Conservation (phyloP, 2,797 vertebrate genomes). For the Glyptemys insculpta region DNA sequence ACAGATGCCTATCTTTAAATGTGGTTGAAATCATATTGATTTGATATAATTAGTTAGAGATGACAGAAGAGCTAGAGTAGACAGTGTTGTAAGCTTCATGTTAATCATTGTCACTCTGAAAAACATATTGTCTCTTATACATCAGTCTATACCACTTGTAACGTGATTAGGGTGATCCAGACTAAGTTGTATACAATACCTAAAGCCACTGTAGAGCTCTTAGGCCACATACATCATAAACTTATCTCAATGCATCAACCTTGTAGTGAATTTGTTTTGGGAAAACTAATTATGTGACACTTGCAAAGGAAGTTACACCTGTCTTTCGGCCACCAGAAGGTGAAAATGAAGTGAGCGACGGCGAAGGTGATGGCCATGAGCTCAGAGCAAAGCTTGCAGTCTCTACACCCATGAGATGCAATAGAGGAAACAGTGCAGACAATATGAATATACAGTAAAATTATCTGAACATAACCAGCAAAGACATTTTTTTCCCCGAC, state of each 20-base stretch:
- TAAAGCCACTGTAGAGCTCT: background rate
- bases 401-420: background rate
- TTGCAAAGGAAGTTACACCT: background rate
- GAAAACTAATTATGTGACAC: background rate
- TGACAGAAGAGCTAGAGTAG: background rate
- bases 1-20: background rate
- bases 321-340: background rate
- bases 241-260: background rate
- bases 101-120: background rate
- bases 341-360: background rate
- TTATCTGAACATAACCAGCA: background rate
- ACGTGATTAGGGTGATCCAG: background rate
- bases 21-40: fast-evolving
- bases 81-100: background rate
- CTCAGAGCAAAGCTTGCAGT: background rate
- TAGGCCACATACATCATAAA: background rate
- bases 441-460: background rate
- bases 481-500: background rate
- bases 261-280: background rate
- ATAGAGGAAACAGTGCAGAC: background rate
- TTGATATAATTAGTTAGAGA: background rate
- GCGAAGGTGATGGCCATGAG: background rate
- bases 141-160: background rate
- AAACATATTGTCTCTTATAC: background rate
- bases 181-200: background rate